Evolutionary conservation across 2,888 invertebrate genomes (phyloP).

Genomic region (Adelphocoris suturalis): DNA sequence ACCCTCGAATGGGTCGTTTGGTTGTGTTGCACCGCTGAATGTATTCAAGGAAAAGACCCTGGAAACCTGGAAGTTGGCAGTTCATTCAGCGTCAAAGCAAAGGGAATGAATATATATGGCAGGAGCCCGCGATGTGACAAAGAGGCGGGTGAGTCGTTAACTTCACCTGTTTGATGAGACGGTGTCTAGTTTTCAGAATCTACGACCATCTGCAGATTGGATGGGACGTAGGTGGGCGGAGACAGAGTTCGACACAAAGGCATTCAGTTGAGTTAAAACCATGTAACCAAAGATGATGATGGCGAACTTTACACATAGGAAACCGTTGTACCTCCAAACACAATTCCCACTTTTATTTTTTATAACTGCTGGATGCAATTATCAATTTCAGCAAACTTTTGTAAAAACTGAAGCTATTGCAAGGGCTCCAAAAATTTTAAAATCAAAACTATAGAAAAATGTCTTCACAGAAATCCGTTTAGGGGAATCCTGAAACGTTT

Average conservation of each 20-base stretch:
- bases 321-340: not conserved
- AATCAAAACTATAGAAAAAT: too few species aligned
- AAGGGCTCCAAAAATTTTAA: too few species aligned
- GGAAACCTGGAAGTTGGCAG: constrained; percentile 32
- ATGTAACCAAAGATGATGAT: not conserved
- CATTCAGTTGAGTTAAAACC: not conserved
- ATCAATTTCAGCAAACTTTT: too few species aligned
- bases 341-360: too few species aligned
- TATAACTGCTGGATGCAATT: too few species aligned
- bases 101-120: not conserved
- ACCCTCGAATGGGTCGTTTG: constrained; percentile 25
- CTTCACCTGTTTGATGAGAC: not conserved
- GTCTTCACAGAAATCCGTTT: too few species aligned
- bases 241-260: not conserved
- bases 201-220: not conserved
- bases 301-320: not conserved
- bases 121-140: not conserved
- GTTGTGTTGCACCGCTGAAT: constrained; percentile 44
- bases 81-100: constrained; percentile 41
- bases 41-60: constrained; percentile 50
- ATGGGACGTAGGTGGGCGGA: not conserved
- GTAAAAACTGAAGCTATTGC: too few species aligned
- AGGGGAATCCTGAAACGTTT: too few species aligned
- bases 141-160: not conserved
- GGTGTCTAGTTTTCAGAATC: not conserved